Evolutionary conservation across 2,888 invertebrate species (phyloP).

Genomic region (Gerris lacustris): DNA sequence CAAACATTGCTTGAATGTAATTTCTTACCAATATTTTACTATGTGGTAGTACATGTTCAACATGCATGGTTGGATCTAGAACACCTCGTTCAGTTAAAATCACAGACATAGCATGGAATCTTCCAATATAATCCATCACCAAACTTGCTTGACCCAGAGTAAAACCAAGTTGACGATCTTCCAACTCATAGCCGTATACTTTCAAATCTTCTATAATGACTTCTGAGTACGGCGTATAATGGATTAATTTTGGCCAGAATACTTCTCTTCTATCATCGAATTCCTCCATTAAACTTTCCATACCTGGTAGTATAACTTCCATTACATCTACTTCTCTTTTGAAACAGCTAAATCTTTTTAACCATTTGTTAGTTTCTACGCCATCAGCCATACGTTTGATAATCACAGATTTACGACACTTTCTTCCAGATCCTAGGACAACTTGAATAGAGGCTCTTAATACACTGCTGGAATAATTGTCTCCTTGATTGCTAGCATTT

Average conservation of each 20-base stretch:
- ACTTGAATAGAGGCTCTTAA: neutral
- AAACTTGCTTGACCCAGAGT: neutral
- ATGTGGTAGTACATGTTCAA: neutral
- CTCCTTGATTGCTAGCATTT: neutral
- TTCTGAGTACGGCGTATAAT: conserved; percentile 4
- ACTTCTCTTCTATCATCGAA: neutral
- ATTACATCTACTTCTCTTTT: conserved; percentile 7
- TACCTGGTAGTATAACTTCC: neutral
- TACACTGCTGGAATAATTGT: conserved; percentile 9
- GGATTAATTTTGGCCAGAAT: conserved; percentile 4
- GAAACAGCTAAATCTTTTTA: neutral
- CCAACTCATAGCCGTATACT: conserved; percentile 6
- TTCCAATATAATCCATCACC: neutral
- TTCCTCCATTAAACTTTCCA: conserved; percentile 3
- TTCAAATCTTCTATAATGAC: conserved; percentile 6
- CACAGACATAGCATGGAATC: conserved; percentile 7
- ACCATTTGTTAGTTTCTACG: conserved; percentile 1
- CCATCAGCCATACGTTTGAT: conserved; percentile 2
- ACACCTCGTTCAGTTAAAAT: neutral
- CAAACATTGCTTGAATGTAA: neutral
- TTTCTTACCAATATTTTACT: neutral
- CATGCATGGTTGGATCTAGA: neutral
- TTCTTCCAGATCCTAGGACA: neutral
- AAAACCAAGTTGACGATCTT: neutral
- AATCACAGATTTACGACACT: conserved; percentile 3